Evolutionary conservation across 2,888 invertebrate genomes (phyloP).

Genomic region (Leptopilina drosophilae): DNA sequence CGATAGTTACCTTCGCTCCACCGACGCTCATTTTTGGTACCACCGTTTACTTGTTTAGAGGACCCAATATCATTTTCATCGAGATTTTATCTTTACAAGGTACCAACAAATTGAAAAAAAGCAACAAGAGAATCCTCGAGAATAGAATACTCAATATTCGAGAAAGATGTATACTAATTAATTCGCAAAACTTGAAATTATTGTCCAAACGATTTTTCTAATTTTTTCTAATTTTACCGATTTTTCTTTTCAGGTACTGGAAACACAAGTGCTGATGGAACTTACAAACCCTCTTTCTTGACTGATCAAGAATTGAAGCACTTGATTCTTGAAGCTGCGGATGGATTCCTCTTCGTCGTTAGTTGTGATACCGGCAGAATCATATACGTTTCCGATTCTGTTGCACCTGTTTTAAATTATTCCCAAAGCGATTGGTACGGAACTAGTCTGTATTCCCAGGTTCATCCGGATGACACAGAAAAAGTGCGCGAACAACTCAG

Average conservation of each 20-base stretch:
- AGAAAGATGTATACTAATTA: background rate
- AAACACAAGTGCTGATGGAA: constrained; percentile 96
- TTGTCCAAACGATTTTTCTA: background rate
- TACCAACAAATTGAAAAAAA: constrained; percentile 38
- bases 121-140: background rate
- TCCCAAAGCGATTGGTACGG: constrained; percentile 99
- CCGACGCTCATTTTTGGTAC: constrained; percentile 46
- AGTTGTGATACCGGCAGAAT: constrained; percentile 98
- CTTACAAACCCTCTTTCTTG: constrained; percentile 98
- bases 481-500: constrained; percentile 98
- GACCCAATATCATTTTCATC: constrained; percentile 36
- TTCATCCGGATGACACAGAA: constrained; percentile 98
- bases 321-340: constrained; percentile 98
- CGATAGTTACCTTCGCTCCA: constrained; percentile 69
- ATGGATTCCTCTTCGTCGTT: constrained; percentile 97
- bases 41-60: constrained; percentile 37
- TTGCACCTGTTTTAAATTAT: constrained; percentile 97
- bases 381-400: constrained; percentile 99
- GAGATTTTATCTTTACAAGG: constrained; percentile 14
- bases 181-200: background rate
- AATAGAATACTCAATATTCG: background rate
- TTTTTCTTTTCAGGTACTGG: constrained; percentile 89
- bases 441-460: constrained; percentile 95
- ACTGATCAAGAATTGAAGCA: constrained; percentile 99
- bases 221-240: background rate